phyloP scores from a whole-genome alignment of 2,113 vertebrate genomes.

The Vidua chalybeata region DNA sequence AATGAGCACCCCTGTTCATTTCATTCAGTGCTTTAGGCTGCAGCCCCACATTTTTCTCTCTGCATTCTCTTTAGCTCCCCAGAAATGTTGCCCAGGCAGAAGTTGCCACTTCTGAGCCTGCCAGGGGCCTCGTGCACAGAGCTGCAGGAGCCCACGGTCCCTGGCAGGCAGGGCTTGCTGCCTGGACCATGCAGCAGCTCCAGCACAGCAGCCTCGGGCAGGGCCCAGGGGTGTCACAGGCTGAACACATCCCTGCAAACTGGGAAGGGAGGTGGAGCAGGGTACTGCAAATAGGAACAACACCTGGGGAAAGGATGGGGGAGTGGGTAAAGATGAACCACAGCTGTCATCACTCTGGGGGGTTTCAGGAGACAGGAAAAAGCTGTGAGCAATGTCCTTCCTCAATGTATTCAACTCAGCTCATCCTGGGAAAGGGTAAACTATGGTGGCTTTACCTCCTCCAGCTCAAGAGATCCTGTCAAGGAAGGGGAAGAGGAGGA shows the following conservation, averaged over 20 bases:
- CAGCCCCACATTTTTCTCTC: not conserved
- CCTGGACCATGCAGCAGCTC: not conserved
- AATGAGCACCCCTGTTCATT: rapidly evolving
- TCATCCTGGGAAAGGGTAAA: not conserved
- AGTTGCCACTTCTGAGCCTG: not conserved
- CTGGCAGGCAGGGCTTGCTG: not conserved
- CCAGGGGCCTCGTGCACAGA: not conserved
- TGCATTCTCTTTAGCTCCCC: not conserved
- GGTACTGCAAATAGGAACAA: not conserved
- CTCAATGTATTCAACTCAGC: not conserved
- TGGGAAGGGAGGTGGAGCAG: not conserved
- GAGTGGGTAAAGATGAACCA: not conserved
- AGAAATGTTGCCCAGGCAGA: not conserved
- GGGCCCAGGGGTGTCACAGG: not conserved
- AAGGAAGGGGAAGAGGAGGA: not conserved
- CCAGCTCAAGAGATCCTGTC: rapidly evolving
- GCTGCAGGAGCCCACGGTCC: not conserved
- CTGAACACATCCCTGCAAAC: not conserved
- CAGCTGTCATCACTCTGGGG: rapidly evolving
- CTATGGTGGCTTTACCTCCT: not conserved
- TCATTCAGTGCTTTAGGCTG: not conserved
- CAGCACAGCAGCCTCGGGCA: not conserved
- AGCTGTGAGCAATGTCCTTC: not conserved
- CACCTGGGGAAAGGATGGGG: rapidly evolving
- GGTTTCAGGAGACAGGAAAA: not conserved